These are phyloP conservation scores for Pantherophis vulpinus DNA, from an alignment of 2,797 vertebrate species.

Conservation along the genomic window DNA sequence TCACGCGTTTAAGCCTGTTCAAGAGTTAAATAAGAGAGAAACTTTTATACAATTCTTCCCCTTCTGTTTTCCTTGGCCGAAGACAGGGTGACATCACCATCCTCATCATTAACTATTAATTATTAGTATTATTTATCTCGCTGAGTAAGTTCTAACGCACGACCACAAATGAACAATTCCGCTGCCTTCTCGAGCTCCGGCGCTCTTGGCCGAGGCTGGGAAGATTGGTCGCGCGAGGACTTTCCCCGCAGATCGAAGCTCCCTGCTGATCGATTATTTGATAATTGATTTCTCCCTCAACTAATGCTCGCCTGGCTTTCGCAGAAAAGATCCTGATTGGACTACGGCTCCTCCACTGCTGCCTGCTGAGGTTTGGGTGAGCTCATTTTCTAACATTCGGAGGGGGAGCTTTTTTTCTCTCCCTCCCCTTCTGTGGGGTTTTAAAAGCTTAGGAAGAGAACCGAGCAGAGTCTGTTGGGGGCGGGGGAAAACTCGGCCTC, in stretches of 20 bases:
- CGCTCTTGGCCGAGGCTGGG: too few species aligned
- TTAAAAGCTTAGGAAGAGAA: constrained; percentile 30
- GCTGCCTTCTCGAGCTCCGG: background rate
- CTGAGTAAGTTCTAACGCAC: background rate
- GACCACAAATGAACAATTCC: background rate
- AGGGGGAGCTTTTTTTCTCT: constrained; percentile 55
- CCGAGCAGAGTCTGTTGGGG: background rate
- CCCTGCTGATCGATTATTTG: constrained; percentile 82
- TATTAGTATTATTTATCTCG: background rate
- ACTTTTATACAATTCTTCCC: background rate
- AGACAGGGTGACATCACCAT: background rate
- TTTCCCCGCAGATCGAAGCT: constrained; percentile 75
- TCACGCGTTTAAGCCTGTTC: background rate
- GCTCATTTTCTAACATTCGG: constrained; percentile 76
- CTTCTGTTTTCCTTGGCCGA: background rate
- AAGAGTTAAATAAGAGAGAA: background rate
- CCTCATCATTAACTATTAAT: background rate
- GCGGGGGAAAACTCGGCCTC: background rate
- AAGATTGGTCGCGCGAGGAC: background rate
- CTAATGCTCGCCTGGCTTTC: constrained; percentile 81
- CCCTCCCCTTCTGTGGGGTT: background rate
- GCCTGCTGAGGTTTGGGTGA: constrained; percentile 82
- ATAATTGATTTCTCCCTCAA: constrained; percentile 80
- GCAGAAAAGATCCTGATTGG: constrained; percentile 79
- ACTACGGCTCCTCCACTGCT: constrained; percentile 69